Percentiles rank a stretch among this genome's conserved stretches.
Conservation (phyloP, 1,140 invertebrate genomes). For the Zophobas morio region DNA sequence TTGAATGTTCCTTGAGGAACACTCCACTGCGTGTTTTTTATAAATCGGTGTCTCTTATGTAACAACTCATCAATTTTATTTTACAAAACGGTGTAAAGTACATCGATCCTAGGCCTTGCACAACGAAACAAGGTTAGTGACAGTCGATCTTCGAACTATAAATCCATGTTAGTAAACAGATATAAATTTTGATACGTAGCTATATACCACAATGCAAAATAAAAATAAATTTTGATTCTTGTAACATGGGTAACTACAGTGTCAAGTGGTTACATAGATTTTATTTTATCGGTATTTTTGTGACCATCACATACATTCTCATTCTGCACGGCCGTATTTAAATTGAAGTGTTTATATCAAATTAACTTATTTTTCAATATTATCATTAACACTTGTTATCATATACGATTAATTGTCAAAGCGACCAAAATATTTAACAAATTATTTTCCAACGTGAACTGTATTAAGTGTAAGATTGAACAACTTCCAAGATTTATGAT, state of each 20-base stretch:
- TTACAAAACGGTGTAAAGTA: not conserved
- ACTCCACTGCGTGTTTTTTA: not conserved
- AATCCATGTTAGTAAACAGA: constrained; percentile 9
- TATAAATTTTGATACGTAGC: constrained; percentile 1
- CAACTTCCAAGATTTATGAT: no score
- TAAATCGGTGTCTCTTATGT: not conserved
- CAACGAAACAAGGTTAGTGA: constrained; percentile 30
- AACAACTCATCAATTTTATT: not conserved
- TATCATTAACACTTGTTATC: not conserved
- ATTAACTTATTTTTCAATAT: not conserved
- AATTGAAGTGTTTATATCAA: no score
- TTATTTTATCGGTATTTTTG: not conserved
- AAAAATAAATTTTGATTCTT: not conserved
- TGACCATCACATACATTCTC: no score
- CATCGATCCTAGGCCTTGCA: constrained; percentile 11
- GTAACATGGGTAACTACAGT: no score
- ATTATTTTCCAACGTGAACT: no score
- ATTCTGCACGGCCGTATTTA: no score
- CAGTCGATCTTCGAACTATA: constrained; percentile 22
- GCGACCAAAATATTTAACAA: no score
- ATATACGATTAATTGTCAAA: constrained; percentile 5
- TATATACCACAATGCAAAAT: not conserved
- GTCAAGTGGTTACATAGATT: no score
- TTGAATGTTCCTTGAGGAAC: no score
- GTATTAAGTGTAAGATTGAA: no score